A percentile compares a stretch with the other conserved stretches of the same genome.
Conservation (phyloP, 2,888 invertebrate species). For the Tipula unca region DNA sequence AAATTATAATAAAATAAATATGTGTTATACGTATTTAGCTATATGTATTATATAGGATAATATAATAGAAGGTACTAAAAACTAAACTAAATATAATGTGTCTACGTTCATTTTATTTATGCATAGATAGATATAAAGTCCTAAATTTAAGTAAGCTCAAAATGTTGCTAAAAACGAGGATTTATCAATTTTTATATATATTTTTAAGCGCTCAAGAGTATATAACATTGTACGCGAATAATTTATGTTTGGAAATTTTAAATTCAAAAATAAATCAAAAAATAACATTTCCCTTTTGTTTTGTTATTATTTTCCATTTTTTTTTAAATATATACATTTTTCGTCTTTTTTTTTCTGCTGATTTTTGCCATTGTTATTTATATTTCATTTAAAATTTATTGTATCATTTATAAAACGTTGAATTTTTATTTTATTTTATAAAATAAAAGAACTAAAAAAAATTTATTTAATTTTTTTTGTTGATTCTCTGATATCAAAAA, state of each 20-base stretch:
- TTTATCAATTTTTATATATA: background rate
- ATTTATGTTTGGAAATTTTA: slow-evolving; percentile 20
- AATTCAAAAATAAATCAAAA: slow-evolving; percentile 21
- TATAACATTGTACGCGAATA: slow-evolving; percentile 18
- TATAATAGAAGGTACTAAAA: too few relatives aligned
- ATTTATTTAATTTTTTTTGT: background rate
- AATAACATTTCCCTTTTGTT: slow-evolving; percentile 21
- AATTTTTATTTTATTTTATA: background rate
- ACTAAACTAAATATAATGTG: background rate
- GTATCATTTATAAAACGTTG: slow-evolving; percentile 19
- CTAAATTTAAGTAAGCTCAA: background rate
- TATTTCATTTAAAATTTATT: slow-evolving; percentile 17
- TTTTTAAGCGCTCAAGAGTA: slow-evolving; percentile 17
- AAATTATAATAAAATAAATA: background rate
- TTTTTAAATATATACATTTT: slow-evolving; percentile 14
- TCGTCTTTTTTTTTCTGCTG: slow-evolving; percentile 4
- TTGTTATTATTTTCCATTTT: slow-evolving; percentile 18
- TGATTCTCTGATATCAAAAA: background rate
- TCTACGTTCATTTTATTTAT: background rate
- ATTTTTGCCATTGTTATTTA: slow-evolving; percentile 19
- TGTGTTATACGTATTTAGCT: too few relatives aligned
- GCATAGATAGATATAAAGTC: background rate
- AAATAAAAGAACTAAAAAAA: background rate
- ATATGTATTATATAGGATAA: too few relatives aligned
- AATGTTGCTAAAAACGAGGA: background rate